phyloP scores from a whole-genome alignment of 2,888 invertebrate species.

The Trichopoda pennipes region DNA sequence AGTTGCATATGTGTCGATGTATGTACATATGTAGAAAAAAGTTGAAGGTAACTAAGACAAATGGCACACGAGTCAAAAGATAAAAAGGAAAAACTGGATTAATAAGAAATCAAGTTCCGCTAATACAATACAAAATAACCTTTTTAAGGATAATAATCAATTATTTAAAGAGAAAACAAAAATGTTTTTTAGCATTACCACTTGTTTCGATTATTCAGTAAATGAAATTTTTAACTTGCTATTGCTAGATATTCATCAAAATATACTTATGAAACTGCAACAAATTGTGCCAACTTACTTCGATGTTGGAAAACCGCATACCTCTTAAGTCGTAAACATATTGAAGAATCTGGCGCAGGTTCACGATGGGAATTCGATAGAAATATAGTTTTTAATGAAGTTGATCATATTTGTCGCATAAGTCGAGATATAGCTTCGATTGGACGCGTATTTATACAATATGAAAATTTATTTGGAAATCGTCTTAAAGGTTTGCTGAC shows the following conservation, averaged over 20 bases:
- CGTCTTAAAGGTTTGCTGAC: slow-evolving; percentile 93
- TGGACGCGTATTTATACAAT: slow-evolving; percentile 90
- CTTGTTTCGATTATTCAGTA: too few species aligned
- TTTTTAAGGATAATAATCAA: too few species aligned
- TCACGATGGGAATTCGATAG: slow-evolving; percentile 96
- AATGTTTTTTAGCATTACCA: too few species aligned
- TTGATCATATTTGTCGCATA: slow-evolving; percentile 92
- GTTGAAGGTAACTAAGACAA: neutral
- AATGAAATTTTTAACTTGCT: too few species aligned
- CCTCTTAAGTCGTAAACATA: slow-evolving; percentile 88
- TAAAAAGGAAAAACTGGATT: neutral
- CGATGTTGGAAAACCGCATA: slow-evolving; percentile 84
- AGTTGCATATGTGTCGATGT: neutral
- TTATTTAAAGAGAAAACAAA: too few species aligned
- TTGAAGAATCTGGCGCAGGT: slow-evolving; percentile 92
- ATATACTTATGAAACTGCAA: slow-evolving; percentile 77
- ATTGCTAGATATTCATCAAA: slow-evolving; percentile 75
- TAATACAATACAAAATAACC: too few species aligned
- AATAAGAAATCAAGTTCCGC: neutral
- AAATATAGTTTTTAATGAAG: slow-evolving; percentile 88
- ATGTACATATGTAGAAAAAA: too few species aligned
- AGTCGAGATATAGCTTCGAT: slow-evolving; percentile 90
- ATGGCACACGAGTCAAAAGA: neutral
- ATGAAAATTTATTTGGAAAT: slow-evolving; percentile 93
- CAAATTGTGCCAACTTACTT: slow-evolving; percentile 79